phyloP scores from a whole-genome alignment of 1,140 invertebrate genomes.

The Dermatophagoides farinae region DNA sequence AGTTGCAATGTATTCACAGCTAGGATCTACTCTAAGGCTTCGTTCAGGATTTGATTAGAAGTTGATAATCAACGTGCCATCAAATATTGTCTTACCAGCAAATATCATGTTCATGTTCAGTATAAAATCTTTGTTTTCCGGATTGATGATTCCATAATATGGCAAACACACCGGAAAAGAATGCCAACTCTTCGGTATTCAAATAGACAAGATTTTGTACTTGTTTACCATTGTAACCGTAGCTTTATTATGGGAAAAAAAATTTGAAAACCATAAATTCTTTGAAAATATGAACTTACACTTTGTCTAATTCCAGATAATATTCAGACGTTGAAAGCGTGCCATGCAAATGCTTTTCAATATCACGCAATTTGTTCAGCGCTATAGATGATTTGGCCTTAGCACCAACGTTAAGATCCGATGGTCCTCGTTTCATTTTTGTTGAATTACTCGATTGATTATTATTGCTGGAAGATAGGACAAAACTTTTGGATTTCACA shows the following conservation, averaged over 20 bases:
- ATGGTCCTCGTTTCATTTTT: too few species aligned
- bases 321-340: not conserved
- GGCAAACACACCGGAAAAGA: conserved; percentile 74
- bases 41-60: too few species aligned
- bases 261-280: not conserved
- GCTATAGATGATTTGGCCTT: too few species aligned
- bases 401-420: too few species aligned
- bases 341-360: too few species aligned
- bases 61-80: not conserved
- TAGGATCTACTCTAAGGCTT: not conserved
- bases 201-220: conserved; percentile 67
- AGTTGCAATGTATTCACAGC: conserved; percentile 61
- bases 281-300: not conserved
- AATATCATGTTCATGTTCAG: conserved; percentile 82
- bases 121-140: conserved; percentile 73
- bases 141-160: conserved; percentile 74
- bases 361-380: too few species aligned
- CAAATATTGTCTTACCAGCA: conserved; percentile 29
- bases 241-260: conserved; percentile 33
- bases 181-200: conserved; percentile 63
- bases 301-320: not conserved
- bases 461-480: too few species aligned
- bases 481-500: too few species aligned
- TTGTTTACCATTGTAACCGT: conserved; percentile 76
- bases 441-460: too few species aligned